phyloP scores from a whole-genome alignment of 2,888 invertebrate species.

The Diploptera punctata region DNA sequence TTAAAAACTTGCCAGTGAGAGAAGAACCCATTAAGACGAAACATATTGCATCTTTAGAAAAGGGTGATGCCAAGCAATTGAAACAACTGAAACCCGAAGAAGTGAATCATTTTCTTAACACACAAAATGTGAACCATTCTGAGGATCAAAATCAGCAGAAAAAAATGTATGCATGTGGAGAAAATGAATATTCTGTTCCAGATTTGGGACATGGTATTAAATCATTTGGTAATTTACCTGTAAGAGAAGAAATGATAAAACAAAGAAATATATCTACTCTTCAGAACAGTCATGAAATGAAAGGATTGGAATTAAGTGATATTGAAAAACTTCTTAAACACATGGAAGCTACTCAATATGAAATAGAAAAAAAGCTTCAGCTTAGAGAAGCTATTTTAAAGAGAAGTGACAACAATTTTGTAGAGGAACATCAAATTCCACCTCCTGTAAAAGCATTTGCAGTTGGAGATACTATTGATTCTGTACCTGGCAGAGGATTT shows the following conservation, averaged over 20 bases:
- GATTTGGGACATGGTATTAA: not conserved
- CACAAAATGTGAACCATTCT: not conserved
- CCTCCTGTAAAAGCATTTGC: not conserved
- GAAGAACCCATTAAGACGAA: slow-evolving; percentile 38
- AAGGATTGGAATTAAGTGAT: slow-evolving; percentile 52
- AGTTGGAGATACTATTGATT: slow-evolving; percentile 51
- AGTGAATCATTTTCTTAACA: not conserved
- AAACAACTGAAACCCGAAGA: not conserved
- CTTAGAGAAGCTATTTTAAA: slow-evolving; percentile 23
- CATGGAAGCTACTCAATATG: slow-evolving; percentile 55
- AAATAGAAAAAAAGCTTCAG: slow-evolving; percentile 49
- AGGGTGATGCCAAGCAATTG: not conserved
- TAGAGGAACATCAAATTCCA: not conserved
- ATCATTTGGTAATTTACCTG: not conserved
- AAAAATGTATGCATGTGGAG: not conserved
- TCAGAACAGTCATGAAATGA: slow-evolving; percentile 7
- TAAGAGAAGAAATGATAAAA: not conserved
- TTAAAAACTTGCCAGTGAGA: slow-evolving; percentile 40
- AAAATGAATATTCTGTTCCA: not conserved
- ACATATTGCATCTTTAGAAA: slow-evolving; percentile 17
- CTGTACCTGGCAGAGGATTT: slow-evolving; percentile 53
- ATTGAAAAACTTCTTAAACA: slow-evolving; percentile 55
- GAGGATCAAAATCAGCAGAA: not conserved
- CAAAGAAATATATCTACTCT: not conserved
- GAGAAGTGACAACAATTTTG: slow-evolving; percentile 22